Conservation (phyloP, 2,888 invertebrate genomes). For the Merodon equestris region DNA sequence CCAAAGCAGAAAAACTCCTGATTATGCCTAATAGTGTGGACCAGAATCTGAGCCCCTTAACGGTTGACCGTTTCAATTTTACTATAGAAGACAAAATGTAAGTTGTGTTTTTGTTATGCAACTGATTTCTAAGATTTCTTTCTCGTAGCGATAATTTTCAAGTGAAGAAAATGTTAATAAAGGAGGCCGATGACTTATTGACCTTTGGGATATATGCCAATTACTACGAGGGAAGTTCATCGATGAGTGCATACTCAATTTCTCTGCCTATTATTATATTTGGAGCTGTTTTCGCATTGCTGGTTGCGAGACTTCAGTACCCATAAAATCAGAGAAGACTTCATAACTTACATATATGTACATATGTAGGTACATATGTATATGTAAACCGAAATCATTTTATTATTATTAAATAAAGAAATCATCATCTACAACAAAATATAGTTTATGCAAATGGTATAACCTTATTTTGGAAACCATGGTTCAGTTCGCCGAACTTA, state of each 20-base stretch:
- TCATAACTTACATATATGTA: no score
- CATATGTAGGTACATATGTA: no score
- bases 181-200: constrained; percentile 71
- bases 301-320: not conserved
- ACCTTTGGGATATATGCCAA: constrained; percentile 77
- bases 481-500: no score
- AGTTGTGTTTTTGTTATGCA: constrained; percentile 11
- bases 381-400: not conserved
- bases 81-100: constrained; percentile 14
- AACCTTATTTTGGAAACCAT: no score
- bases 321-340: no score
- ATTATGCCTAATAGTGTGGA: constrained; percentile 75
- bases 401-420: not conserved
- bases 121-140: no score
- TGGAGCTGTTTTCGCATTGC: not conserved
- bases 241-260: not conserved
- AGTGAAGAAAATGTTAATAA: constrained; percentile 21
- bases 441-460: no score
- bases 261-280: not conserved
- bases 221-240: constrained; percentile 68
- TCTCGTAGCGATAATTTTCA: constrained; percentile 27
- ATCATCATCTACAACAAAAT: no score
- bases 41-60: constrained; percentile 72
- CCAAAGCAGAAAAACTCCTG: constrained; percentile 70
- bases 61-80: constrained; percentile 60